Base-by-base conservation (phyloP, 2,797 vertebrate species). In the Vultur gryphus region DNA sequence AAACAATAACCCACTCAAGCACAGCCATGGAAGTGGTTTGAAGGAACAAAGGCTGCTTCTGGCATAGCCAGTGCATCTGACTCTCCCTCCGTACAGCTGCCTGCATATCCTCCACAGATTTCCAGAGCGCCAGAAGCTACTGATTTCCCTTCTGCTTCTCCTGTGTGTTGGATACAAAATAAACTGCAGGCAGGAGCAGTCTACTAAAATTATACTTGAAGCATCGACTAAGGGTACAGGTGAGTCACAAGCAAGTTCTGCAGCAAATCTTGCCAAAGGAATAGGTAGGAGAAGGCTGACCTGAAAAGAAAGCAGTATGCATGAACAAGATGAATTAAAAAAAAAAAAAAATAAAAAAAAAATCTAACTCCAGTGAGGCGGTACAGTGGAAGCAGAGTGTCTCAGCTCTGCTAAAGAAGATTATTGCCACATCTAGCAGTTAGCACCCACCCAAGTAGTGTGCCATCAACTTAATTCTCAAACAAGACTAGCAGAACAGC, bases 401-500 rank as follows among this genome's bases (percentile, higher is more conserved):
- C 54, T 55, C 54, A 55, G 72, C 67, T 82, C 77, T 87, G 72
- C 57, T 80, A 75, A 87, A 91, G 88, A 37, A 85, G 90, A 94
- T 90, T 95, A 95, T 95, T 94, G 89, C 94, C 81, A 89, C 85
- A 95, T 95, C 78, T 64, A 89, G 88, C 84, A 89, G 77, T 90
- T 67, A 95, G 94, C 86, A 97, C 87, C 93, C 94, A 97, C 95
- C 94, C 95, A 95, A 96, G 85, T 37, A 76, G 94, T 28, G 44
- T 77, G 91, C 87, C 67, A 94, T 94, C 95, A 91, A 71, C 55
- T 90, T 95, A 94, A 96, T 93, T 94, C 94, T 96, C 91, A 89
- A 96, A 95, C 0, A 7, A 95, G 93, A 95, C 95, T 52, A 97
- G 89, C 90, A 94, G 77, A 95, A 93, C 37, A 92, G 73, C 1